phyloP scores from a whole-genome alignment of 2,113 vertebrate genomes.

The Coptodon bakossiorum region DNA sequence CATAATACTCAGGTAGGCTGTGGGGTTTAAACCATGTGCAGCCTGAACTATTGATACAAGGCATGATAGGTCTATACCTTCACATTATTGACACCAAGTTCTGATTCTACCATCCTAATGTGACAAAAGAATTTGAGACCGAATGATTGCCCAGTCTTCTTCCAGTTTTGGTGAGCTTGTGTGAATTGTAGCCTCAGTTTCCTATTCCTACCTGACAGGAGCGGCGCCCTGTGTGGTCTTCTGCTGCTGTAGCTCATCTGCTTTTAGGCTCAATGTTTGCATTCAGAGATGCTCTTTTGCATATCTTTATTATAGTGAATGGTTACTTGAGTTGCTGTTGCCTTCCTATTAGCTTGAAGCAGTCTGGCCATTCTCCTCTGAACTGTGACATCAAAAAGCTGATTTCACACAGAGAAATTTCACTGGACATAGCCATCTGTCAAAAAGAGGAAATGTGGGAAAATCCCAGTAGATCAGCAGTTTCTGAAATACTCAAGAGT shows the following conservation, averaged over 20 bases:
- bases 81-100: not conserved
- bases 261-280: not conserved
- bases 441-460: not conserved
- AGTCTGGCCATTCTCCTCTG: not conserved
- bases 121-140: not conserved
- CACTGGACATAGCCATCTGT: not conserved
- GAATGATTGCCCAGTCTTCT: not conserved
- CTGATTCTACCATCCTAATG: not conserved
- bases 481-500: not conserved
- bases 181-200: not conserved
- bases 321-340: not conserved
- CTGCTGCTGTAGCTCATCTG: not conserved
- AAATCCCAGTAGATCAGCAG: not conserved
- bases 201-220: not conserved
- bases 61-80: not conserved
- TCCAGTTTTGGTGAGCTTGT: not conserved
- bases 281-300: not conserved
- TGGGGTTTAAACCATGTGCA: not conserved
- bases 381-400: not conserved
- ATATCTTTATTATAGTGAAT: not conserved
- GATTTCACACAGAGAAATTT: not conserved
- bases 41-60: not conserved
- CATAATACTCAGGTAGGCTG: not conserved
- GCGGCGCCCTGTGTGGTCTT: not conserved
- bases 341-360: not conserved